A percentile compares a stretch with the other conserved stretches of the same genome.
phyloP scores from a whole-genome alignment of 1,140 invertebrate species.

The Drosophila prosaltans region DNA sequence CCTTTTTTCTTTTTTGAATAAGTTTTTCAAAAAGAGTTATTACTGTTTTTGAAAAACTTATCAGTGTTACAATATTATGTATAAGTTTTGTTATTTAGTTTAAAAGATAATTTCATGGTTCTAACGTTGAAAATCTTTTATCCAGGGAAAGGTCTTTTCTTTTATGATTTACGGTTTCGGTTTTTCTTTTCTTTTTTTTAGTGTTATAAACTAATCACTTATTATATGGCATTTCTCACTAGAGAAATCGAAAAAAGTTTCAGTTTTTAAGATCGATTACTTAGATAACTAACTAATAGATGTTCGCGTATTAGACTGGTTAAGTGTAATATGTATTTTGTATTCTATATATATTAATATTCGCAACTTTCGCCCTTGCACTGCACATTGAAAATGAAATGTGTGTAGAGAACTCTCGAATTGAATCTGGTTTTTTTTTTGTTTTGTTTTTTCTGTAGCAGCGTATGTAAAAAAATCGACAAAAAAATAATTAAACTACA shows the following conservation, averaged over 20 bases:
- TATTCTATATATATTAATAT: conserved; percentile 66
- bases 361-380: conserved; percentile 80
- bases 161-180: conserved; percentile 40
- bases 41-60: conserved; percentile 37
- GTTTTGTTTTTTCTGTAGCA: background rate
- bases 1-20: background rate
- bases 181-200: conserved; percentile 8
- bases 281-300: conserved; percentile 55
- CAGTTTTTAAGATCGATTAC: conserved; percentile 61
- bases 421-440: background rate
- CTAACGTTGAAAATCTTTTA: conserved; percentile 44
- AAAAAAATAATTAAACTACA: conserved; percentile 57
- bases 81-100: conserved; percentile 24
- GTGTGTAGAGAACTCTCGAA: background rate
- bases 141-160: conserved; percentile 52
- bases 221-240: conserved; percentile 82
- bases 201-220: conserved; percentile 82
- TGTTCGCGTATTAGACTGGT: conserved; percentile 37
- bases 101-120: conserved; percentile 44
- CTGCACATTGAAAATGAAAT: conserved; percentile 51
- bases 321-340: conserved; percentile 54
- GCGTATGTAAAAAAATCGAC: conserved; percentile 38
- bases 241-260: conserved; percentile 76
- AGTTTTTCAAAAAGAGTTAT: conserved; percentile 49
- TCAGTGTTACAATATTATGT: conserved; percentile 33